These are phyloP conservation scores for Sebastes oblongus DNA, from an alignment of 2,797 vertebrate genomes.

Conservation along the genomic window DNA sequence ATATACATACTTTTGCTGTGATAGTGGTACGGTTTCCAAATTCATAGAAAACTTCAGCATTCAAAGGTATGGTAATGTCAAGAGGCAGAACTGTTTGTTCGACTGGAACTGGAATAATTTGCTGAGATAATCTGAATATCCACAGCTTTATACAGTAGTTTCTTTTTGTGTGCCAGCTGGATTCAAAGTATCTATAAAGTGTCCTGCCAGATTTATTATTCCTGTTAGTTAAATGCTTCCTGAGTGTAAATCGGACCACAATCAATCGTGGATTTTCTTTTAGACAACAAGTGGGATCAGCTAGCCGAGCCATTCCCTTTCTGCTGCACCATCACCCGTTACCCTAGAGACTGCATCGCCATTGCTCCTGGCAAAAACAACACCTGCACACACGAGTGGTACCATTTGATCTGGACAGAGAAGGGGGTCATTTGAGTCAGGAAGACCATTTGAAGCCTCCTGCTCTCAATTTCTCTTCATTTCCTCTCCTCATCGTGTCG, in stretches of 20 bases:
- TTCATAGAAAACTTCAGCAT: not conserved
- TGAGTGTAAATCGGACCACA: constrained; percentile 16
- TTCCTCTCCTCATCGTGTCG: constrained; percentile 32
- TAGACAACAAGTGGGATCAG: constrained; percentile 16
- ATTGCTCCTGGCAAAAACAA: constrained; percentile 37
- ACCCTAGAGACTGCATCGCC: constrained; percentile 13
- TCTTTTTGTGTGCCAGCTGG: constrained; percentile 1
- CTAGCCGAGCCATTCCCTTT: constrained; percentile 4
- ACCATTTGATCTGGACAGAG: constrained; percentile 42
- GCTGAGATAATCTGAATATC: constrained; percentile 18
- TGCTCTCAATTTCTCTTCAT: constrained; percentile 42
- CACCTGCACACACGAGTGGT: constrained; percentile 11
- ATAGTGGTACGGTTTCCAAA: not conserved
- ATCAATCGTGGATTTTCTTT: not conserved
- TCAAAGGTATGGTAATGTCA: constrained; percentile 3
- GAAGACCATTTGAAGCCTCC: constrained; percentile 40
- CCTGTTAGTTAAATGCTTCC: constrained; percentile 17
- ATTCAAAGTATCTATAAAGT: constrained; percentile 14
- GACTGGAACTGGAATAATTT: constrained; percentile 24
- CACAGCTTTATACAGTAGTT: not conserved
- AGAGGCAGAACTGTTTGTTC: constrained; percentile 9
- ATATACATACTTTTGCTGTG: not conserved
- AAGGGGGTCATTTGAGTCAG: constrained; percentile 46
- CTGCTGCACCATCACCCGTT: constrained; percentile 33
- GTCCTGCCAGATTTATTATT: not conserved